These are phyloP conservation scores for Euphonia xanthogaster DNA, from an alignment of 2,797 vertebrate species.

Conservation along the genomic window DNA sequence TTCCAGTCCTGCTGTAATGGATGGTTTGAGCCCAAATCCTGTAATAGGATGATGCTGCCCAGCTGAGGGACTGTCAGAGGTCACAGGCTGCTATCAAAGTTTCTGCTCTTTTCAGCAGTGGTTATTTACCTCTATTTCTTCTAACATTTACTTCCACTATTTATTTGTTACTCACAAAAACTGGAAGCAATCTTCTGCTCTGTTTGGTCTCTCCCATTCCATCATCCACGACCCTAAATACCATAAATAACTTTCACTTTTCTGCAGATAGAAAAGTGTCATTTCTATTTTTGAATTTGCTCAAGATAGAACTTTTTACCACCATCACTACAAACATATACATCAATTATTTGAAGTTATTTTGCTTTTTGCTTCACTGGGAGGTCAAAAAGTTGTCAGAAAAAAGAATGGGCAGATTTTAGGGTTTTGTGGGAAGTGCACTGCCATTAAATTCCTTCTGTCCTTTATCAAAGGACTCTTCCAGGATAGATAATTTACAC, in stretches of 20 bases:
- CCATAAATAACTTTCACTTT: background rate
- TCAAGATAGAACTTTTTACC: background rate
- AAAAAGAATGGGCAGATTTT: background rate
- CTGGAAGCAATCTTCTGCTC: background rate
- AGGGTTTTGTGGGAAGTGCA: background rate
- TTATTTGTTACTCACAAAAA: background rate
- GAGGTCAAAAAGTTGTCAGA: background rate
- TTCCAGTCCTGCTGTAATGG: background rate
- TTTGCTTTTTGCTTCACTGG: background rate
- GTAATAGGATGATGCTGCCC: background rate
- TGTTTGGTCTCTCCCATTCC: background rate
- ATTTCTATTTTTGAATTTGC: background rate
- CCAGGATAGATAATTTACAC: background rate
- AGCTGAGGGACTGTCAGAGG: background rate
- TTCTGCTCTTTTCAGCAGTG: background rate
- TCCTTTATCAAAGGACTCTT: background rate
- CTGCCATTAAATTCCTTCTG: background rate
- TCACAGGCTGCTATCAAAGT: background rate
- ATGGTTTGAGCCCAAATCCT: background rate
- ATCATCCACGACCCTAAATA: background rate
- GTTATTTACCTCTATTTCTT: background rate
- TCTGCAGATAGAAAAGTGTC: background rate
- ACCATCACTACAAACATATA: fast-evolving
- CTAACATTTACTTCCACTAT: background rate
- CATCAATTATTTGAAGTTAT: background rate